Conservation (phyloP, 2,113 vertebrate species). For the Motacilla alba region DNA sequence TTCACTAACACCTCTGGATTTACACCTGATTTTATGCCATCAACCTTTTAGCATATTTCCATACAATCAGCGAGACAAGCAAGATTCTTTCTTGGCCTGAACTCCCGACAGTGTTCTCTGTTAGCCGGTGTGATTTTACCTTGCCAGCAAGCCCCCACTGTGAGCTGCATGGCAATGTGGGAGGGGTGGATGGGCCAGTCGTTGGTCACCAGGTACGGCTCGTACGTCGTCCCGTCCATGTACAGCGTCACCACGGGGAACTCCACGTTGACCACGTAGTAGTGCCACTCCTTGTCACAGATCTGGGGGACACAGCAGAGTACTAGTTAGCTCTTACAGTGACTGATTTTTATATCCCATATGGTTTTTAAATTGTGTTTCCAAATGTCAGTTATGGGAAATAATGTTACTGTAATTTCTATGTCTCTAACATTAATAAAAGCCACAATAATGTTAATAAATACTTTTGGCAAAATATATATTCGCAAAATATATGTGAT, state of each 20-base stretch:
- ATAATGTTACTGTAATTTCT: not conserved
- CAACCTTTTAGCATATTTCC: not conserved
- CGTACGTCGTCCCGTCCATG: conserved; percentile 92
- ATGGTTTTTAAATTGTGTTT: not conserved
- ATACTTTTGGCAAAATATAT: not conserved
- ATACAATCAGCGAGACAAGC: fast-evolving
- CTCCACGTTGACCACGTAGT: conserved; percentile 94
- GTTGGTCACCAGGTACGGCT: conserved; percentile 97
- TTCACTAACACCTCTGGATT: not conserved
- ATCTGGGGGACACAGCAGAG: conserved; percentile 78
- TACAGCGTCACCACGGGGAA: conserved; percentile 92
- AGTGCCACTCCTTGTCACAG: conserved; percentile 99
- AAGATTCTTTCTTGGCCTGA: not conserved
- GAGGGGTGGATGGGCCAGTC: conserved; percentile 98
- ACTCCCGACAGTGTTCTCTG: not conserved
- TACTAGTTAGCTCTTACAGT: not conserved
- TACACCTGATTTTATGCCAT: not conserved
- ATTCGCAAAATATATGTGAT: not conserved
- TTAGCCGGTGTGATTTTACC: conserved; percentile 69
- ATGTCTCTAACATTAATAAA: not conserved
- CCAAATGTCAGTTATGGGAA: not conserved
- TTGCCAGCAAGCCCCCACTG: conserved; percentile 98
- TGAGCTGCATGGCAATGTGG: conserved; percentile 95
- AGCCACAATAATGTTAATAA: not conserved
- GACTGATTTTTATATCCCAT: not conserved